Evolutionary conservation across 2,797 vertebrate species (phyloP), one percentile per base, ranked within the genome.

Genomic region (Fundulus diaphanus): DNA sequence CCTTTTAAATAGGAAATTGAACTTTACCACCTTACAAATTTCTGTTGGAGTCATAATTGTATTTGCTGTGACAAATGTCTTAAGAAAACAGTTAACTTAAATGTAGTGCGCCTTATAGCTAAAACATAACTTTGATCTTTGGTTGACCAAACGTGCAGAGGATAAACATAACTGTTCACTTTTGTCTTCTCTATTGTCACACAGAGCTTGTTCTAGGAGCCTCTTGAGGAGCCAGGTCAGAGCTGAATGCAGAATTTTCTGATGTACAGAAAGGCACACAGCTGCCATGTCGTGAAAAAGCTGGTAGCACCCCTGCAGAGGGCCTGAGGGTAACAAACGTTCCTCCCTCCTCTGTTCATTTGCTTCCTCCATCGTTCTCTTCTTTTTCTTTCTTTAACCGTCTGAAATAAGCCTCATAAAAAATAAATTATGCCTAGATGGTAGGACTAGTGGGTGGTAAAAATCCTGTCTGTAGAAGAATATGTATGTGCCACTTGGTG

Each of bases 391-490:
- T 67, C 54, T 68, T 9, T 66, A 71, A 69, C 56, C 49, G 52
- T 76, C 75, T 76, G 67, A 87, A 83, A 83, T 81, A 69, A 78
- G 68, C 73, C 74, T 82, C 48, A 74, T 85, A 42, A 79, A 89
- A 90, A 78, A 86, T 76, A 68, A 73, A 89, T 78, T 2, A 63
- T 27, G 16, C 77, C 2, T 66, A 33, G 42, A 76, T 44, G 37
- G 70, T 69, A 57, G 20, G 68, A 70, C 51, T 77, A 59, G 33
- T 59, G 44, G 70, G 67, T 70, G 67, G 24, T 40, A 80, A 54
- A 42, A 56, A 44, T 46, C 46, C 68, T 33, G 27, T 48, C 56
- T 73, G 63, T 44, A 68, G 57, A 37, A 65, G 61, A 40, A 44
- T 0, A 68, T 35, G 15, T 35, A 42, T n/a, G 44, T 44, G 27